Conservation (phyloP, 2,113 vertebrate genomes). For the Misgurnus anguillicaudatus region DNA sequence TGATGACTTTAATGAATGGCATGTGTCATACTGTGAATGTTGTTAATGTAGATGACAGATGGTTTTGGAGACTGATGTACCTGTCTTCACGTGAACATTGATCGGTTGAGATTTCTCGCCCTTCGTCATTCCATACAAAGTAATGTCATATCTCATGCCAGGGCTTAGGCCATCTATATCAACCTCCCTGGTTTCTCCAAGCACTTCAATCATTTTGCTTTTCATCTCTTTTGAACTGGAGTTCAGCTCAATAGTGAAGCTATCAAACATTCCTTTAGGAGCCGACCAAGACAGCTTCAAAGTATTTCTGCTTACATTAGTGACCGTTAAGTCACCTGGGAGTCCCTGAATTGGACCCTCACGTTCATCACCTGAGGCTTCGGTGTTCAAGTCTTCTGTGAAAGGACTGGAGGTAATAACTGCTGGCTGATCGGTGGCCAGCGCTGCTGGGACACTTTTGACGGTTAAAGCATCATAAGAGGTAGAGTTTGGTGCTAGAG, state of each 20-base stretch:
- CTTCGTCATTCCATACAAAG: conserved; percentile 65
- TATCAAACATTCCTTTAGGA: conserved; percentile 54
- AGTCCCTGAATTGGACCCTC: conserved; percentile 42
- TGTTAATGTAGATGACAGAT: not conserved
- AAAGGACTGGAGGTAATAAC: conserved; percentile 21
- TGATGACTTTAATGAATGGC: not conserved
- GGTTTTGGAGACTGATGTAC: conserved; percentile 58
- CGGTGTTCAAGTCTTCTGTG: conserved; percentile 12
- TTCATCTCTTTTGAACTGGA: conserved; percentile 47
- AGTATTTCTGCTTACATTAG: conserved; percentile 55
- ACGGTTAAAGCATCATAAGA: conserved; percentile 64
- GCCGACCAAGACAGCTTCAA: conserved; percentile 59
- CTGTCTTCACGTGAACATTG: conserved; percentile 65
- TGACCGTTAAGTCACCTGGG: conserved; percentile 48
- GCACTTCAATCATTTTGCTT: conserved; percentile 47
- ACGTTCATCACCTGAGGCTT: conserved; percentile 52
- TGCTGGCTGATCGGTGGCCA: conserved; percentile 40
- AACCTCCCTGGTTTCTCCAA: conserved; percentile 59
- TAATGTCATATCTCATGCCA: conserved; percentile 62
- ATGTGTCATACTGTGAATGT: not conserved
- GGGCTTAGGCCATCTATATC: conserved; percentile 63
- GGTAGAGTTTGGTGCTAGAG: conserved; percentile 69
- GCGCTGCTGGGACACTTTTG: conserved; percentile 54
- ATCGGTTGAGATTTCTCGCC: conserved; percentile 60
- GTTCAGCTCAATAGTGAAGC: conserved; percentile 62